Conservation (phyloP, 1,140 invertebrate species). For the Danaus plexippus region DNA sequence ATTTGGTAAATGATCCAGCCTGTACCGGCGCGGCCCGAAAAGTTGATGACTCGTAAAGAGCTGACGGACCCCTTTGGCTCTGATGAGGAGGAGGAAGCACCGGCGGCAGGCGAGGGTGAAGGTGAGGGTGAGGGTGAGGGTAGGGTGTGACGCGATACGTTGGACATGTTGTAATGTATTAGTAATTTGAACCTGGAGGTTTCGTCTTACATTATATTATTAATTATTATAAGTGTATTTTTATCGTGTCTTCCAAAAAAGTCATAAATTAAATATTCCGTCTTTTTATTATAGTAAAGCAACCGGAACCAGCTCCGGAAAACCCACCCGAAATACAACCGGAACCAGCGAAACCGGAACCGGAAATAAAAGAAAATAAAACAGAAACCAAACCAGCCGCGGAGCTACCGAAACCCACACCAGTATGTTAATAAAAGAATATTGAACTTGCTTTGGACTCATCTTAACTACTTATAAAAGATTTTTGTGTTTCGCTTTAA, state of each 20-base stretch:
- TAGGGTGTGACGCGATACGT: too few species aligned
- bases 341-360: too few species aligned
- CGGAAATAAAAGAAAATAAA: conserved; percentile 22
- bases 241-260: too few species aligned
- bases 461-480: too few species aligned
- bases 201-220: too few species aligned
- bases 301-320: neutral
- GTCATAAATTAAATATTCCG: too few species aligned
- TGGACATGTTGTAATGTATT: too few species aligned
- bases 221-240: too few species aligned
- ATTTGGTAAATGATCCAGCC: conserved; percentile 24
- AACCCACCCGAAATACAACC: too few species aligned
- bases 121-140: conserved; percentile 15
- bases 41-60: conserved; percentile 88
- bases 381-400: conserved; percentile 32
- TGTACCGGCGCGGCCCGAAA: conserved; percentile 46
- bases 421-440: conserved; percentile 32
- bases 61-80: conserved; percentile 92
- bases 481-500: too few species aligned
- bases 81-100: conserved; percentile 86
- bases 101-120: conserved; percentile 11
- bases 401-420: conserved; percentile 61
- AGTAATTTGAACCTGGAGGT: too few species aligned
- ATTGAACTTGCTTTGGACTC: too few species aligned
- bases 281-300: conserved; percentile 16